Evolutionary conservation across 2,113 vertebrate genomes (phyloP).

Genomic region (Microcebus murinus): DNA sequence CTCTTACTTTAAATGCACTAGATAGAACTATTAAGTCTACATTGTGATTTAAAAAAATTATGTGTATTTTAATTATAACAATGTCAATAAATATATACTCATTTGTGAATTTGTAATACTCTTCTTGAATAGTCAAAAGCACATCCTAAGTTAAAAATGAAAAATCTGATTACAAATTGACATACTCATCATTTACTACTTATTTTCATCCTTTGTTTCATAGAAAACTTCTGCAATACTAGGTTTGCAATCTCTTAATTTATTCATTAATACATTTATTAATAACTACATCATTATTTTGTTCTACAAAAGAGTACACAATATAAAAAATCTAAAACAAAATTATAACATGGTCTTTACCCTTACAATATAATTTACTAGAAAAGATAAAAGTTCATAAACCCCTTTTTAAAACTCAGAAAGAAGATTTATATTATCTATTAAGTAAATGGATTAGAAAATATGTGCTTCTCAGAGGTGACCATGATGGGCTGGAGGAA

Average conservation of each 20-base stretch:
- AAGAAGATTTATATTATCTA: not conserved
- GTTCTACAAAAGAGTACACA: not conserved
- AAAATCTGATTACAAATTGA: not conserved
- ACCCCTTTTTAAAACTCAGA: not conserved
- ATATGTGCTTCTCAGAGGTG: not conserved
- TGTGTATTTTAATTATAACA: not conserved
- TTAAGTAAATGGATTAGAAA: not conserved
- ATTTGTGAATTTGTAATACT: not conserved
- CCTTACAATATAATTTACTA: not conserved
- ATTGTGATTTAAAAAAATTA: not conserved
- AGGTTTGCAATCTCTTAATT: not conserved
- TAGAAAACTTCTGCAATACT: not conserved
- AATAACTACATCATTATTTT: not conserved
- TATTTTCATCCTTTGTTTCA: not conserved
- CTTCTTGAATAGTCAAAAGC: not conserved
- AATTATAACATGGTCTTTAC: not conserved
- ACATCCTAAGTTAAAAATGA: not conserved
- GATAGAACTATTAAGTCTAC: not conserved
- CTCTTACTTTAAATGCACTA: not conserved
- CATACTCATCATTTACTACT: not conserved
- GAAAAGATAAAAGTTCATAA: not conserved
- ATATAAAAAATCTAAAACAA: not conserved
- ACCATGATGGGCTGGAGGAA: not conserved
- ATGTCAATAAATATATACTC: not conserved
- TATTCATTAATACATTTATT: not conserved